These are phyloP conservation scores for Callocephalon fimbriatum DNA, from an alignment of 2,113 vertebrate genomes.

Conservation along the genomic window DNA sequence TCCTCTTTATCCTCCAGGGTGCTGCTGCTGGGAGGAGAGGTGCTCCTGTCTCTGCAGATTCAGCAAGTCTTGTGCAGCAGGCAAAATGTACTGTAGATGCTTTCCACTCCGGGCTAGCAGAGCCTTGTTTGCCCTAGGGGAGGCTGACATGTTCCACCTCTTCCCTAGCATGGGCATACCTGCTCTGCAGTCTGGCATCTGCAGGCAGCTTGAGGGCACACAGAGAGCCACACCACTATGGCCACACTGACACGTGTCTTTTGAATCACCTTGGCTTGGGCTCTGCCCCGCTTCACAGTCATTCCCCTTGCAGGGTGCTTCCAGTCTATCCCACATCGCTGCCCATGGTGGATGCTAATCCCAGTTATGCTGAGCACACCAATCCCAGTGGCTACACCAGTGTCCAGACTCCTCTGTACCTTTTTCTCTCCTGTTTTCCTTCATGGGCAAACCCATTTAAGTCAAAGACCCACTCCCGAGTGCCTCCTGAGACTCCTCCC, in stretches of 20 bases:
- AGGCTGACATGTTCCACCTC: background rate
- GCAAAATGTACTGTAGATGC: background rate
- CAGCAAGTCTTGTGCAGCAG: background rate
- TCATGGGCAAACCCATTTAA: background rate
- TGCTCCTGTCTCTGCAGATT: background rate
- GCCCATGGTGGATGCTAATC: background rate
- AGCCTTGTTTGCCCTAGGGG: background rate
- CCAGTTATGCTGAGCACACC: background rate
- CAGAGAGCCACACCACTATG: background rate
- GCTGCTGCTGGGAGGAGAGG: slow-evolving; percentile 1
- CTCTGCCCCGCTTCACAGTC: background rate
- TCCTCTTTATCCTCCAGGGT: background rate
- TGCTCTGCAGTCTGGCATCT: background rate
- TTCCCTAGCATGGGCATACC: background rate
- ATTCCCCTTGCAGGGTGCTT: background rate
- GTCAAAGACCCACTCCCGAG: background rate
- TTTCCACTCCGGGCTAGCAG: background rate
- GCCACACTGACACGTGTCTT: background rate
- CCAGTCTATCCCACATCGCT: background rate
- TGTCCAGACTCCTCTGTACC: background rate
- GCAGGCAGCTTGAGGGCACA: background rate
- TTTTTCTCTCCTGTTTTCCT: background rate
- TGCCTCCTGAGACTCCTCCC: background rate
- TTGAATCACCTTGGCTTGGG: accelerated
- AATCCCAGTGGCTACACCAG: background rate